Evolutionary conservation across 2,888 invertebrate species (phyloP).

Genomic region (Nebria salina): DNA sequence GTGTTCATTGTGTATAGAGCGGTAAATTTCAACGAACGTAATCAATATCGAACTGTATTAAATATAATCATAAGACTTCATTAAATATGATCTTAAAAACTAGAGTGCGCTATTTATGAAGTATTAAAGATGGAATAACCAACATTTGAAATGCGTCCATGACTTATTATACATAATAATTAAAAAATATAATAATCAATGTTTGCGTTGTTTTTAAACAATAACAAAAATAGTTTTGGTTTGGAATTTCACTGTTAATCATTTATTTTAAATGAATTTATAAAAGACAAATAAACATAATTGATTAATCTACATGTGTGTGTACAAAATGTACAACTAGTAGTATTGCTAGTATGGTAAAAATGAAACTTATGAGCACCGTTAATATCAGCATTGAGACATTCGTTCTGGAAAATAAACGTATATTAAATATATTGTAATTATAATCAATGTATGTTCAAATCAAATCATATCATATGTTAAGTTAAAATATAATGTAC

Average conservation of each 20-base stretch:
- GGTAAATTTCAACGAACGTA: constrained; percentile 37
- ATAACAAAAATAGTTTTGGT: not conserved
- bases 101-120: constrained; percentile 41
- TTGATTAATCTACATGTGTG: constrained; percentile 42
- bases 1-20: constrained; percentile 23
- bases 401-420: constrained; percentile 67
- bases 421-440: no score
- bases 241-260: constrained; percentile 27
- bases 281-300: constrained; percentile 31
- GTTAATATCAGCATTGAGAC: constrained; percentile 77
- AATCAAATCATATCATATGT: no score
- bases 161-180: constrained; percentile 23
- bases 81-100: constrained; percentile 41
- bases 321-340: constrained; percentile 69
- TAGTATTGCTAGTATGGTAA: constrained; percentile 77
- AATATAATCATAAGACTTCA: constrained; percentile 46
- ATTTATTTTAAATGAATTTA: constrained; percentile 31
- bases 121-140: constrained; percentile 45
- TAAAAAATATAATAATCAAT: constrained; percentile 2
- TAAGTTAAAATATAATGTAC: no score
- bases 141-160: constrained; percentile 46
- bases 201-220: not conserved
- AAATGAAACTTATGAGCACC: constrained; percentile 77
- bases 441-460: no score
- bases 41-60: constrained; percentile 17